Conservation (phyloP, 1,140 invertebrate genomes). For the Drosophila rhopaloa region DNA sequence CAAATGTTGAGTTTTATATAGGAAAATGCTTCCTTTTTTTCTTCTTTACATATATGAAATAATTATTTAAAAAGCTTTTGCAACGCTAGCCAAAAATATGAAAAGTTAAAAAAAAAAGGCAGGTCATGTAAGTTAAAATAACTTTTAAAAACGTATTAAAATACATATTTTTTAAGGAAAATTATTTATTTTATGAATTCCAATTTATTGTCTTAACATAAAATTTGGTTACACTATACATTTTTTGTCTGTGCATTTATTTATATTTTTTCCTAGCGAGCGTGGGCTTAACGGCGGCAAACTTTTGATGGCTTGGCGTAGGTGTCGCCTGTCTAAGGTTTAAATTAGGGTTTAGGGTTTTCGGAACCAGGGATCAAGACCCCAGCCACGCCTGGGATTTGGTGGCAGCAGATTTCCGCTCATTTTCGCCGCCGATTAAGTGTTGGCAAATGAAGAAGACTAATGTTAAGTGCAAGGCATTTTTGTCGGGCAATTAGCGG, state of each 20-base stretch:
- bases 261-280: slow-evolving; percentile 10
- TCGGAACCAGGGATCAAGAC: slow-evolving; percentile 1
- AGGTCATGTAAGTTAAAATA: too few species aligned
- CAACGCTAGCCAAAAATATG: too few species aligned
- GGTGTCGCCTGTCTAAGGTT: slow-evolving; percentile 41
- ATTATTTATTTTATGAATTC: too few species aligned
- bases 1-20: too few species aligned
- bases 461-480: slow-evolving; percentile 76
- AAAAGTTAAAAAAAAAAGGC: too few species aligned
- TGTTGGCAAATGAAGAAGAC: slow-evolving; percentile 71
- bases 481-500: slow-evolving; percentile 76
- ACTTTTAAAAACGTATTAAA: too few species aligned
- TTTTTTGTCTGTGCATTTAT: slow-evolving; percentile 14
- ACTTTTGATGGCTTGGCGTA: slow-evolving; percentile 65
- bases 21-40: too few species aligned
- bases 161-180: too few species aligned
- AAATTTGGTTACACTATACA: too few species aligned
- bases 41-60: too few species aligned
- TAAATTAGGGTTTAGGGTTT: slow-evolving; percentile 31
- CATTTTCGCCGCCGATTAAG: slow-evolving; percentile 41
- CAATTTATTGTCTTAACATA: too few species aligned
- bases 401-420: slow-evolving; percentile 17
- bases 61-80: too few species aligned
- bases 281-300: slow-evolving; percentile 59
- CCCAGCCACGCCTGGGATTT: slow-evolving; percentile 29